Base-by-base conservation (phyloP, 2,797 vertebrate species). In the Halcyon leucocephala region DNA sequence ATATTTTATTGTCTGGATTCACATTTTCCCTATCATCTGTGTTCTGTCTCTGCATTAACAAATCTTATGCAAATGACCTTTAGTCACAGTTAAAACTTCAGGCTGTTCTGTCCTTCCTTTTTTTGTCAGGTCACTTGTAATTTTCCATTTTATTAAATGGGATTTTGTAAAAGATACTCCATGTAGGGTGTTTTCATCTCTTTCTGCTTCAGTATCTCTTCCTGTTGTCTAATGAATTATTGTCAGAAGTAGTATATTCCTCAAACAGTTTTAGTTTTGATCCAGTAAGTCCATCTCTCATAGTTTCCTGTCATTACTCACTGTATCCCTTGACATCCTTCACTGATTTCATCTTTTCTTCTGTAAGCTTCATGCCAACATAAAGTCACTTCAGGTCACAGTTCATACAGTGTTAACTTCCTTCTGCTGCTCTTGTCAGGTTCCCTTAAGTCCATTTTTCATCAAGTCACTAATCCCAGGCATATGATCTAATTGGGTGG, bases 321-420 rank as follows among this genome's bases (percentile, higher is more conserved):
- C 39, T 89, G 71, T 93, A 73, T 58, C 92, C 67, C 22, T 67
- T 1, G 37, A 88, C 72, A 74, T 78, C 61, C 85, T 93, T 88
- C 91, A 80, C 91, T 95, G 96, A 97, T 90, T 82, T 96, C 91
- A 94, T 95, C 90, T 77, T 93, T 94, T 80, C 71, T 91, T 91
- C 76, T 90, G 57, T 57, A 65, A 22, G 25, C 41, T 88, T 95
- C 31, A 67, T 83, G 84, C 64, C 79, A 91, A 49, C 25, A 71
- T 21, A 74, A 93, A 94, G 93, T 83, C 93, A 80, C 29, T 90
- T 86, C 57, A 74, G 93, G 93, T 93, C 95, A 78, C 90, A 84
- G 89, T 93, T 95, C 90, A 86, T 49, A 42, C 41, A 80, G 22
- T 61, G 72, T 37, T 93, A 71, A 90, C 82, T 85, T 95, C 76